Conservation (phyloP, 1,140 invertebrate genomes). For the Zaprionus inermis region DNA sequence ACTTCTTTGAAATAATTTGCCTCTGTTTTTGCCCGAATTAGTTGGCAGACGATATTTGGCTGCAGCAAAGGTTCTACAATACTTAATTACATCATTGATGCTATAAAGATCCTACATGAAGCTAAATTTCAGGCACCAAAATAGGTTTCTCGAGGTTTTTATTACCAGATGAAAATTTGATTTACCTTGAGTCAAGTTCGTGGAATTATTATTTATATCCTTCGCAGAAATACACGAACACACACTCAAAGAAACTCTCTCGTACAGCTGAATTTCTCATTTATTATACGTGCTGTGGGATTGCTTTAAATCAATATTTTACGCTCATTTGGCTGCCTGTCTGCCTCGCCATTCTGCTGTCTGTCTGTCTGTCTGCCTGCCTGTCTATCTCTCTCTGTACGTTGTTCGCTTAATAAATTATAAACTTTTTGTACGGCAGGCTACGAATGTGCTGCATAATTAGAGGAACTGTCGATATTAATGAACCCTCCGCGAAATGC, state of each 20-base stretch:
- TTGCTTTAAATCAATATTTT: constrained; percentile 9
- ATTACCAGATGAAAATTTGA: not conserved
- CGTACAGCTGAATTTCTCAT: not conserved
- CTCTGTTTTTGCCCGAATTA: not conserved
- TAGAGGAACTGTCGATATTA: constrained; percentile 57
- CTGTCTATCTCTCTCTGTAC: constrained; percentile 29
- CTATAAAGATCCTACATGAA: not conserved
- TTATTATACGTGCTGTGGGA: not conserved
- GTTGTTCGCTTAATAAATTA: constrained; percentile 26
- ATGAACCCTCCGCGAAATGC: constrained; percentile 50
- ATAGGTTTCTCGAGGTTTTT: no score
- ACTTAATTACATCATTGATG: not conserved
- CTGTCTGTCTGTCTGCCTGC: constrained; percentile 38
- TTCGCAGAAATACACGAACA: not conserved
- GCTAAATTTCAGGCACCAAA: no score
- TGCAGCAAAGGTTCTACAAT: not conserved
- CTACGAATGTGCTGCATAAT: constrained; percentile 50
- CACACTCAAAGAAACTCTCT: not conserved
- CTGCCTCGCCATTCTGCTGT: not conserved
- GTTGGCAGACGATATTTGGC: not conserved
- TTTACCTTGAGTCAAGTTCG: not conserved
- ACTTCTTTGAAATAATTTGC: not conserved
- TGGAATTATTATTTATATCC: not conserved
- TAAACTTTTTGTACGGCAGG: constrained; percentile 29
- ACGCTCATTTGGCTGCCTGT: not conserved